phyloP scores from a whole-genome alignment of 2,888 invertebrate species.

The Gryllus longicercus region DNA sequence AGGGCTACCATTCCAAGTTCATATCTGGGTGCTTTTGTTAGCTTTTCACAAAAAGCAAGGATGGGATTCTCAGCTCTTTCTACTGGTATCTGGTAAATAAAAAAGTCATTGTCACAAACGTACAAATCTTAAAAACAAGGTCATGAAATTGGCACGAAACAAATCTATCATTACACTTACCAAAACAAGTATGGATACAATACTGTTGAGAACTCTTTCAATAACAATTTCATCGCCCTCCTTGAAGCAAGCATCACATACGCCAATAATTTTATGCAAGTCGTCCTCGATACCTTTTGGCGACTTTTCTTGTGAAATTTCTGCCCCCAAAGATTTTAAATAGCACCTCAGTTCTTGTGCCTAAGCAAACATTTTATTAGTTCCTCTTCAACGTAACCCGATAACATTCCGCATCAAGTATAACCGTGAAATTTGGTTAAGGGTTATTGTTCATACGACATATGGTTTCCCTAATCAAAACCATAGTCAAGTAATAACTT shows the following conservation, averaged over 20 bases:
- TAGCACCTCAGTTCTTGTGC: conserved; percentile 84
- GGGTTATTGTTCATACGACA: no score
- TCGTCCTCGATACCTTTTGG: conserved; percentile 89
- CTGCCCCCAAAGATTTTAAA: conserved; percentile 89
- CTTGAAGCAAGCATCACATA: conserved; percentile 88
- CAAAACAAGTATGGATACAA: conserved; percentile 91
- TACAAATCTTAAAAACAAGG: background rate
- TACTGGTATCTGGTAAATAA: conserved; percentile 64
- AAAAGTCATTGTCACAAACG: background rate
- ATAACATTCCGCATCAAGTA: no score
- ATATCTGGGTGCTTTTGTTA: conserved; percentile 79
- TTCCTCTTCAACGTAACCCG: no score
- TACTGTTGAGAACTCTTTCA: conserved; percentile 91
- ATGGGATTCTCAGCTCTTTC: conserved; percentile 87
- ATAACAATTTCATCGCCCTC: conserved; percentile 82
- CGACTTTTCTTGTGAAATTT: conserved; percentile 87
- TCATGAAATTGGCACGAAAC: background rate
- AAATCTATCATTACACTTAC: conserved; percentile 51
- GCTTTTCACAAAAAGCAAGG: conserved; percentile 85
- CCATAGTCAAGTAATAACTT: no score
- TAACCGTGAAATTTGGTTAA: no score
- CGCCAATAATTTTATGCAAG: conserved; percentile 89
- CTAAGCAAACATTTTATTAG: conserved; percentile 47
- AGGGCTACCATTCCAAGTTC: conserved; percentile 77
- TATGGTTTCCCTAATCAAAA: no score